Conservation (phyloP, 2,888 invertebrate genomes). For the Cordylochernes scorpioides region DNA sequence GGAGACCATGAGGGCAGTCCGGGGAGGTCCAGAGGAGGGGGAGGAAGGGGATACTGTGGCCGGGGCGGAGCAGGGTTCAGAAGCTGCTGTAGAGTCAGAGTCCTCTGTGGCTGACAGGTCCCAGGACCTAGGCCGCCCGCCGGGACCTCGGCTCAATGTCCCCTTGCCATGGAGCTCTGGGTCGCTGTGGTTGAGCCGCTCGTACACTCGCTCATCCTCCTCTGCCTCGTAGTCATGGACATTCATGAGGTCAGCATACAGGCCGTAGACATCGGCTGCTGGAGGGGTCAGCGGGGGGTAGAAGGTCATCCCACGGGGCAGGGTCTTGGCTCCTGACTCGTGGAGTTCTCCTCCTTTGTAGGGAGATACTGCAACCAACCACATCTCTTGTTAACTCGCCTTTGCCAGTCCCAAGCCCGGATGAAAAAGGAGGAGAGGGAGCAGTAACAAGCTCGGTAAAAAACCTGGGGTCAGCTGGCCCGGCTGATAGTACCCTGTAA, state of each 20-base stretch:
- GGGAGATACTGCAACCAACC: too few relatives aligned
- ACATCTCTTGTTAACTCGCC: slow-evolving; percentile 9
- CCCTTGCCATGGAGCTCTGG: too few relatives aligned
- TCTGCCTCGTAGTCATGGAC: slow-evolving; percentile 62
- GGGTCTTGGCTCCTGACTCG: slow-evolving; percentile 11
- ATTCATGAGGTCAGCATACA: slow-evolving; percentile 67
- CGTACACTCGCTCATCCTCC: slow-evolving; percentile 42
- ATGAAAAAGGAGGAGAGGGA: too few relatives aligned
- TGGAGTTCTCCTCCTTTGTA: slow-evolving; percentile 9
- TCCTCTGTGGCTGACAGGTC: slow-evolving; percentile 16
- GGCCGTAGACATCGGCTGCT: slow-evolving; percentile 56
- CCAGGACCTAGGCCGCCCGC: slow-evolving; percentile 14
- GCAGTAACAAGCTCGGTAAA: too few relatives aligned
- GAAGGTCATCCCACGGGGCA: slow-evolving; percentile 9
- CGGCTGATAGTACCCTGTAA: too few relatives aligned
- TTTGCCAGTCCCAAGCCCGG: too few relatives aligned
- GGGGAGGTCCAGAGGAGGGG: slow-evolving; percentile 9
- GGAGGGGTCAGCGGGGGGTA: slow-evolving; percentile 6
- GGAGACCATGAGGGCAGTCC: slow-evolving; percentile 52
- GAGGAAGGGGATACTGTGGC: slow-evolving; percentile 19
- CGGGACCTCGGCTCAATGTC: too few relatives aligned
- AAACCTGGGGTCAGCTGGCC: too few relatives aligned
- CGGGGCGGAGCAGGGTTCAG: slow-evolving; percentile 31
- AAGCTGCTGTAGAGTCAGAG: slow-evolving; percentile 13
- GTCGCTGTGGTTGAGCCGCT: slow-evolving; percentile 47